A percentile compares a stretch with the other conserved stretches of the same genome.
These are phyloP conservation scores for Leptodactylus fuscus DNA, from an alignment of 2,113 vertebrate genomes.

Conservation along the genomic window DNA sequence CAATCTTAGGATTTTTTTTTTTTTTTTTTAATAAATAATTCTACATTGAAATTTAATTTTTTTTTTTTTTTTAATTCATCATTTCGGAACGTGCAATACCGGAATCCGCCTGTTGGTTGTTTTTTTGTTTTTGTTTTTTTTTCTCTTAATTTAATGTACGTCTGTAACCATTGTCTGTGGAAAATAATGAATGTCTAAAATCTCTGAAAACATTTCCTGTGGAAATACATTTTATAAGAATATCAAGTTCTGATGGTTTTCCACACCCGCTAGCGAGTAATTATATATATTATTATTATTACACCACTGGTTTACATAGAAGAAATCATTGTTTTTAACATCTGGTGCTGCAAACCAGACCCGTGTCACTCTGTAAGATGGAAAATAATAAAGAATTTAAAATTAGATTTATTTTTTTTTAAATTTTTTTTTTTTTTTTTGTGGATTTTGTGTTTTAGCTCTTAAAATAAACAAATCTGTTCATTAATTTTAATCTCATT, in stretches of 20 bases:
- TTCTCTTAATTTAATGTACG: slow-evolving; percentile 74
- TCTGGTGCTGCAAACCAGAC: slow-evolving; percentile 68
- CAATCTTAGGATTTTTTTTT: slow-evolving; percentile 18
- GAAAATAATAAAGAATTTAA: slow-evolving; percentile 72
- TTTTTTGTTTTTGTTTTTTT: slow-evolving; percentile 65
- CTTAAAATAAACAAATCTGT: too few relatives aligned
- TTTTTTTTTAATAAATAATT: not conserved
- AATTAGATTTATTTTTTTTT: slow-evolving; percentile 61
- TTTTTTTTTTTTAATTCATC: not conserved
- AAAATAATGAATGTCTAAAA: slow-evolving; percentile 78
- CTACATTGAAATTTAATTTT: not conserved
- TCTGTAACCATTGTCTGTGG: slow-evolving; percentile 70
- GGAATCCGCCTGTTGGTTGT: slow-evolving; percentile 64
- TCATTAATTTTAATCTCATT: too few relatives aligned
- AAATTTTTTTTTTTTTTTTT: not conserved
- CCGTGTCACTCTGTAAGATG: slow-evolving; percentile 65
- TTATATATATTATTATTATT: slow-evolving; percentile 65
- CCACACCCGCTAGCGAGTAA: slow-evolving; percentile 65
- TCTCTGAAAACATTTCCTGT: slow-evolving; percentile 89
- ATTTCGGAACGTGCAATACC: slow-evolving; percentile 77
- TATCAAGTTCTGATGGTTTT: slow-evolving; percentile 68
- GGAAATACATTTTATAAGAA: slow-evolving; percentile 87
- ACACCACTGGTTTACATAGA: slow-evolving; percentile 64
- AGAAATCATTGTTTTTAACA: slow-evolving; percentile 62
- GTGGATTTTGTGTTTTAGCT: too few relatives aligned